Evolutionary conservation across 2,113 vertebrate species (phyloP), one percentile per base, ranked within the genome.

Genomic region (Hippocampus mohnikei): DNA sequence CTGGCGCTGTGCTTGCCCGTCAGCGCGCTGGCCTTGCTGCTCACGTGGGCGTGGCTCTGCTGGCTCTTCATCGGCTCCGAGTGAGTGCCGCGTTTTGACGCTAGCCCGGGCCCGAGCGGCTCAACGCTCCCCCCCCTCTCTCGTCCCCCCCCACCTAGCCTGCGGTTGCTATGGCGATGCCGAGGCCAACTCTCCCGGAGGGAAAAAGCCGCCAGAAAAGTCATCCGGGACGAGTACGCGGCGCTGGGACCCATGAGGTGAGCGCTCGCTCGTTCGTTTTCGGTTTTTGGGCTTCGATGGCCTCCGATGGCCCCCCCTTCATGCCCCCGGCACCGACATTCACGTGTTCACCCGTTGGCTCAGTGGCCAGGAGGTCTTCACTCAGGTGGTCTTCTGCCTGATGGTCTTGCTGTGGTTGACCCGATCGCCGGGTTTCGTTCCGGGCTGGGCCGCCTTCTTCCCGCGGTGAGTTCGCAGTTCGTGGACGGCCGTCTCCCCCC

Each of bases 391-490:
- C 11, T 98, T 98, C 82, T 8, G 92, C 66, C 0, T 93, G 15
- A 95, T 97, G 95, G 94, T 94, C 27, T 21, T 94, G 60, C 81
- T 98, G 20, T 98, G 96, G 96, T 93, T 98, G 81, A 94, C 88
- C 69, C 90, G 95, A 84, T 86, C 95, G 6, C 96, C 96, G 67
- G 96, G 95, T 13, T 96, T 98, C 84, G 42, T 96, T 66, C 84
- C 95, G 53, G 96, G 96, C 16, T 98, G 96, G 96, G 88, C 85
- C 25, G 86, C 82, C 8, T 89, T 97, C 70, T 96, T 97, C 81
- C 73, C 93, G 72, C 2, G 92, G 95, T 97, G 88, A 96, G 96
- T 85, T 37, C 4, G 3, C 4, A 3, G 13, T 48, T 18, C 3
- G 3, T 16, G 46, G 10, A 10, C 2, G 15, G 42, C 10, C 4